Conservation (phyloP, 2,113 vertebrate genomes). For the Aspiorhynchus laticeps region DNA sequence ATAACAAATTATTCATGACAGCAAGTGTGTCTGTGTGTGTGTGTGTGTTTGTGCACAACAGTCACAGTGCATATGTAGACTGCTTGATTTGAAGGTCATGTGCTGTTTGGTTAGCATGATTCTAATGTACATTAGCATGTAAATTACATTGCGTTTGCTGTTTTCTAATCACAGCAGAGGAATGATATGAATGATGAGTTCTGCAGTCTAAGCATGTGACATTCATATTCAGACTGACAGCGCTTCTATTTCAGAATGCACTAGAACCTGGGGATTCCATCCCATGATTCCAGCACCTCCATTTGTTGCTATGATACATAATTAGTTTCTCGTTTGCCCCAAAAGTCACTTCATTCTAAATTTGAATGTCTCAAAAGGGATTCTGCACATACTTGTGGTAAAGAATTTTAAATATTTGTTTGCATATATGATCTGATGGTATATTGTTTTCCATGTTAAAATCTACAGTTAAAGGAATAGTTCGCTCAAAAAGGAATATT, state of each 20-base stretch:
- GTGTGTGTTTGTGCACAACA: too few species aligned
- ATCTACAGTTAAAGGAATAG: too few species aligned
- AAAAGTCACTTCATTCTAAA: conserved; percentile 47
- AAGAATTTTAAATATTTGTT: background rate
- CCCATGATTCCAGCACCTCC: conserved; percentile 54
- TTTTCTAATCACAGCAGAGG: background rate
- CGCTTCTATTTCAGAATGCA: conserved; percentile 52
- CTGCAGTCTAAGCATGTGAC: conserved; percentile 10
- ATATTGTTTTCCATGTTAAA: background rate
- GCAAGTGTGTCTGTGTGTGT: background rate
- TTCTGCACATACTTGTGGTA: background rate
- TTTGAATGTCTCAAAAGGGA: conserved; percentile 18
- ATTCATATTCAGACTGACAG: conserved; percentile 3
- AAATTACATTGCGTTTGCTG: conserved; percentile 21
- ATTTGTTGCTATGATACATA: conserved; percentile 63
- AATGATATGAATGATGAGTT: conserved; percentile 22
- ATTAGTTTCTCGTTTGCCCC: conserved; percentile 59
- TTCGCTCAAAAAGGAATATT: too few species aligned
- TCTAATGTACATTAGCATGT: conserved; percentile 31
- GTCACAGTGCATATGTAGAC: background rate
- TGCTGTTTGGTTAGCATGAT: conserved; percentile 10
- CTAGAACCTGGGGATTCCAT: conserved; percentile 56
- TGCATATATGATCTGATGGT: background rate
- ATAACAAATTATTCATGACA: conserved; percentile 11
- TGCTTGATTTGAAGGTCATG: conserved; percentile 16